phyloP scores from a whole-genome alignment of 2,113 vertebrate species.

The Sinocyclocheilus anshuiensis region DNA sequence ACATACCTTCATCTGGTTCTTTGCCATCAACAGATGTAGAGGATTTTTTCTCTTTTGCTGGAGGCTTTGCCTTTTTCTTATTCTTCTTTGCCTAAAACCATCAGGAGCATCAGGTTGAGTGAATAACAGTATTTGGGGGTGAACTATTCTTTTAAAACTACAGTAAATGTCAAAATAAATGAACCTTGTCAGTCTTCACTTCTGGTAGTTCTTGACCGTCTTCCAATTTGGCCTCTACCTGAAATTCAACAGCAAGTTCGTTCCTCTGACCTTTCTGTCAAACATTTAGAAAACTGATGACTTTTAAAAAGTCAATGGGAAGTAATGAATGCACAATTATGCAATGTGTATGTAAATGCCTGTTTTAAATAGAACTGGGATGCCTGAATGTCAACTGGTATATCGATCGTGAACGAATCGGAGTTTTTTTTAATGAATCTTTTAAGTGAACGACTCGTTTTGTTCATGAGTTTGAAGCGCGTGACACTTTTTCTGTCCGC shows the following conservation, averaged over 20 bases:
- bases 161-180: not conserved
- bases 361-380: not conserved
- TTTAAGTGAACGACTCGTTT: not conserved
- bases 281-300: not conserved
- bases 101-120: not conserved
- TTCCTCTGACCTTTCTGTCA: slow-evolving; percentile 84
- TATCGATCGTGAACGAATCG: not conserved
- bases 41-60: slow-evolving; percentile 82
- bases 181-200: slow-evolving; percentile 87
- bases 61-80: slow-evolving; percentile 91
- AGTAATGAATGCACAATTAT: not conserved
- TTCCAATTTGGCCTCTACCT: slow-evolving; percentile 77
- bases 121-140: not conserved
- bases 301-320: not conserved
- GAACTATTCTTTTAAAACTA: not conserved
- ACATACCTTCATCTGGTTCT: slow-evolving; percentile 92
- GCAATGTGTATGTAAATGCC: not conserved
- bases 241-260: slow-evolving; percentile 81
- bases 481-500: not conserved
- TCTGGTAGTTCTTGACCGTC: slow-evolving; percentile 69
- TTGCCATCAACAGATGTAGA: slow-evolving; percentile 79
- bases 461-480: not conserved
- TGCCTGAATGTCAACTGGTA: not conserved
- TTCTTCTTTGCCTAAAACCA: slow-evolving; percentile 85
- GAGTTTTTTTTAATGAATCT: not conserved